These are phyloP conservation scores for Heliconius ismenius DNA, from an alignment of 2,888 invertebrate species.

Conservation along the genomic window DNA sequence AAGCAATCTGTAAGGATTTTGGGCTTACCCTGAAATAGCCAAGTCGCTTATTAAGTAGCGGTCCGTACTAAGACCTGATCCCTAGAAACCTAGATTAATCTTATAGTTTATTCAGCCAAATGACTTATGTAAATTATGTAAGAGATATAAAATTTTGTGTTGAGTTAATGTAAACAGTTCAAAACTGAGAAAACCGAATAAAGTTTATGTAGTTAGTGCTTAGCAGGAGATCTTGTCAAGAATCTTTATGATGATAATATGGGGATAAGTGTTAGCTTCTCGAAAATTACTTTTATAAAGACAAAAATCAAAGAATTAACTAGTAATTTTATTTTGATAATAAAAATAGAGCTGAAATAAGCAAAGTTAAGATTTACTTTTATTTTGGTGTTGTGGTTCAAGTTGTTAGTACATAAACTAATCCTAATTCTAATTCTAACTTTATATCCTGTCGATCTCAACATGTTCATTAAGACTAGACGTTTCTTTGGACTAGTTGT, in stretches of 20 bases:
- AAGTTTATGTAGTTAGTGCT: no score
- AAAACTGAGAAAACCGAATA: neutral
- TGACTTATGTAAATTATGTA: slow-evolving; percentile 27
- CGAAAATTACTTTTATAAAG: no score
- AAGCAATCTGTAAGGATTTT: slow-evolving; percentile 44
- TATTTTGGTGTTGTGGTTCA: neutral
- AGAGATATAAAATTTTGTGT: neutral
- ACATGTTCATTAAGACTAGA: neutral
- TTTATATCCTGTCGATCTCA: neutral
- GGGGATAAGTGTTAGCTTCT: no score
- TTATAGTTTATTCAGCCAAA: slow-evolving; percentile 27
- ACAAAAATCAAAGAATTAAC: no score
- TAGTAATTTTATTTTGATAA: neutral
- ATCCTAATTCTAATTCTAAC: neutral
- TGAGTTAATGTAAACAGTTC: neutral
- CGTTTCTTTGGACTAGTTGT: neutral
- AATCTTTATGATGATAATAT: no score
- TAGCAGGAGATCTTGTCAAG: no score
- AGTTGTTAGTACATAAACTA: neutral
- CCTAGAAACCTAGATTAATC: slow-evolving; percentile 36
- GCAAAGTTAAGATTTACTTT: neutral
- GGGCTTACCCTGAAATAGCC: slow-evolving; percentile 40
- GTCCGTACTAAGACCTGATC: slow-evolving; percentile 33
- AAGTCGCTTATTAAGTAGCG: slow-evolving; percentile 40
- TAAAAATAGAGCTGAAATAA: neutral